phyloP scores from a whole-genome alignment of 2,113 vertebrate species.

The Actinemys pallida region DNA sequence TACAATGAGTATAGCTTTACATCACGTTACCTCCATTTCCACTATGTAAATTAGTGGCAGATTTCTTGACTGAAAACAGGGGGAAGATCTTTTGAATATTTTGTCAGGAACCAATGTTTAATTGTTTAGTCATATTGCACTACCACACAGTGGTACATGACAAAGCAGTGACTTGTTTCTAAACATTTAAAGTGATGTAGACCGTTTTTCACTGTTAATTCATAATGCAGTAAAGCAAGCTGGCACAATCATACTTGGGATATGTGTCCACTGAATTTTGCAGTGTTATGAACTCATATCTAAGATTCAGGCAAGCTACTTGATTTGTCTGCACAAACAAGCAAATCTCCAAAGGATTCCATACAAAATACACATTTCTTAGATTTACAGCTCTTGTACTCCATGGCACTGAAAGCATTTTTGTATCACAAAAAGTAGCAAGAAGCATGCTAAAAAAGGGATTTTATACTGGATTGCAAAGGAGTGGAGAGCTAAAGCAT shows the following conservation, averaged over 20 bases:
- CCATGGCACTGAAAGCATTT: background rate
- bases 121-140: background rate
- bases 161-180: constrained; percentile 3
- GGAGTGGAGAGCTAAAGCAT: background rate
- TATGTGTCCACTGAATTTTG: background rate
- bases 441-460: rapidly evolving
- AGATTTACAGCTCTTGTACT: background rate
- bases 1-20: background rate
- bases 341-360: background rate
- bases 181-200: constrained; percentile 1
- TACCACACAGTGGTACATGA: background rate
- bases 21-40: background rate
- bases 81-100: background rate
- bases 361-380: background rate
- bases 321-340: constrained; percentile 3
- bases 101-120: background rate
- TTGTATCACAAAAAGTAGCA: background rate
- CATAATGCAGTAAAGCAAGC: constrained; percentile 14
- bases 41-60: background rate
- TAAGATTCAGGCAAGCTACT: background rate
- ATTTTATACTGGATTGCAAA: background rate
- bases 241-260: background rate
- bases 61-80: background rate
- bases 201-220: constrained; percentile 8
- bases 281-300: background rate